Base-by-base conservation (phyloP, 2,888 invertebrate genomes). In the Brachypalpus laphriformis region DNA sequence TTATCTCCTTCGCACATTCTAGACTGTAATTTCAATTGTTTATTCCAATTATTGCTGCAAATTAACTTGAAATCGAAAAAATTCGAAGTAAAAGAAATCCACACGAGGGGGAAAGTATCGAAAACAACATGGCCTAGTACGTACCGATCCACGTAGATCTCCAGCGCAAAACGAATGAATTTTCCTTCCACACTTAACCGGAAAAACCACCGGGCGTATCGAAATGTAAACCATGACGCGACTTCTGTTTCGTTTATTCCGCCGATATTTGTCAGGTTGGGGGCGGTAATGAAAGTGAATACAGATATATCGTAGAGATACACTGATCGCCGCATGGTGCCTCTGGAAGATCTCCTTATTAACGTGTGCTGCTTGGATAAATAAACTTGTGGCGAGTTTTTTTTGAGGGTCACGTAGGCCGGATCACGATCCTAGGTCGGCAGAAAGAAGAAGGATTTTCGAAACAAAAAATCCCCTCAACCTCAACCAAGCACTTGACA, bases 211-310 rank as follows among this genome's bases (percentile, higher is more conserved):
- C 51, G 51, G 14, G 28, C 51, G 14, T 40, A 37, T n/a, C 14
- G 40, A 40, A 14, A 40, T 40, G 40, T 14, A 20, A 47, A 7
- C 3, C 25, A 22, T 37, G 16, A 40, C n/a, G 63, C 14, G 40
- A 28, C 63, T 65, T 75, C 61, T 81, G 75, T 81, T 68, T 63
- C 40, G 61, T 47, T 68, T 68, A 40, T 47, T 34, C 61, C 11
- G 25, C 25, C 25, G 25, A 5, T 25, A 4, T 25, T 14, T 49
- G 56, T n/a, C 51, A 42, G 66, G 11, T 47, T 37, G 75, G 59
- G 49, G 81, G 81, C 68, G 81, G 22, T 68, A 81, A 81, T 74
- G 66, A 68, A 81, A 68, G 66, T 61, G 61, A 78, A 31, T 57
- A 70, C 37, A 71, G 63, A 71, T 70, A 63, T 74, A 68, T 47